Base-by-base conservation (phyloP, 2,113 vertebrate species). In the Myxocyprinus asiaticus region DNA sequence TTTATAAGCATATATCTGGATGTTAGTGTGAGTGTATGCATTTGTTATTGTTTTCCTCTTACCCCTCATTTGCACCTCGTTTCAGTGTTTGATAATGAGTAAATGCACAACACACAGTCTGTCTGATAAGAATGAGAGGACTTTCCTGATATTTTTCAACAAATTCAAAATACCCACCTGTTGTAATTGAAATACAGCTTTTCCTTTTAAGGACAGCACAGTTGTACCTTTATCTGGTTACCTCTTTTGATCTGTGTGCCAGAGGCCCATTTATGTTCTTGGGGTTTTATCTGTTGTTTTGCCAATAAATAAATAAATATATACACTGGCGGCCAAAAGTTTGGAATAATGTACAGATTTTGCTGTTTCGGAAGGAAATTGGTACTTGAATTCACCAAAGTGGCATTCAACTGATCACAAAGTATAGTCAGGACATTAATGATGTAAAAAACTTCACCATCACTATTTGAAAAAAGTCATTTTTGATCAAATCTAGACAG, bases 201-300 rank as follows among this genome's bases (percentile, higher is more conserved):
- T n/a, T 61, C 48, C 17, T 81, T 81, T 47, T 22, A 65, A 70
- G 62, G 63, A 44, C 9, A 74, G 15, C 33, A 53, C 11, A 11
- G 7, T 51, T 66, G 44, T 62, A 43, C 22, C 15, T 56, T 78
- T 70, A 73, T 73, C 53, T 33, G 2, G 66, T 53, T 71, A 5
- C 56, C 17, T 64, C 9, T 45, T 51, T 70, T 58, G 50, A 50
- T 75, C 43, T 68, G 63, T 73, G 68, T 81, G 33, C 58, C 17
- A 17, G 68, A 3, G 51, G 51, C 42, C 59, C 53, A 22, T 73
- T 55, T 55, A 3, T 55, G n/a, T 72, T 72, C 51, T 58, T 66
- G 15, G 9, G 15, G 48, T 76, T 50, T 9, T 53, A 62, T 62
- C 44, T 50, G 51, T 81, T 78, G 68, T 73, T 61, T 80, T 74